phyloP scores from a whole-genome alignment of 1,140 invertebrate species.

The Micrasema minimum region DNA sequence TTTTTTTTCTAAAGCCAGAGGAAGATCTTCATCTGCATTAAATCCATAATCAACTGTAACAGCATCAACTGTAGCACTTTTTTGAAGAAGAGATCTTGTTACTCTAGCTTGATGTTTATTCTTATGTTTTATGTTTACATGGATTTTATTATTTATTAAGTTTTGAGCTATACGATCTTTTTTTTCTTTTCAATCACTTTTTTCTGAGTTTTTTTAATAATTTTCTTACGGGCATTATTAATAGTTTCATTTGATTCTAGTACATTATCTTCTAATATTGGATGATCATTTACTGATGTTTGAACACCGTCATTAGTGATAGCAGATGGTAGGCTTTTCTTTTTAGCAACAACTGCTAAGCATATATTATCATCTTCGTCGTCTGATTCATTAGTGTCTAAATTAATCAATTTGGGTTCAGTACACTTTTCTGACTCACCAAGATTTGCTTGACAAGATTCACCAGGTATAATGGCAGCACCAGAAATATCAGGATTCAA shows the following conservation, averaged over 20 bases:
- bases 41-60: no score
- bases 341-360: constrained; percentile 48
- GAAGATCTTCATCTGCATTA: no score
- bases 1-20: background rate
- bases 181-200: constrained; percentile 1
- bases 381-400: constrained; percentile 27
- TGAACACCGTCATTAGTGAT: no score
- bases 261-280: no score
- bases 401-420: background rate
- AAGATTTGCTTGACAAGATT: constrained; percentile 40
- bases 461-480: constrained; percentile 41
- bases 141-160: no score
- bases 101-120: constrained; percentile 10
- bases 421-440: constrained; percentile 14
- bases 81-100: background rate
- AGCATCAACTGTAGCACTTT: no score
- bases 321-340: no score
- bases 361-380: constrained; percentile 52
- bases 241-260: no score
- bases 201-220: constrained; percentile 5
- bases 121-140: background rate
- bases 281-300: no score
- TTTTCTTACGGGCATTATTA: background rate
- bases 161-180: no score
- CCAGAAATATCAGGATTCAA: constrained; percentile 43